Percentiles rank a stretch among this genome's conserved stretches.
Conservation (phyloP, 2,113 vertebrate species). For the Myotis brandtii region DNA sequence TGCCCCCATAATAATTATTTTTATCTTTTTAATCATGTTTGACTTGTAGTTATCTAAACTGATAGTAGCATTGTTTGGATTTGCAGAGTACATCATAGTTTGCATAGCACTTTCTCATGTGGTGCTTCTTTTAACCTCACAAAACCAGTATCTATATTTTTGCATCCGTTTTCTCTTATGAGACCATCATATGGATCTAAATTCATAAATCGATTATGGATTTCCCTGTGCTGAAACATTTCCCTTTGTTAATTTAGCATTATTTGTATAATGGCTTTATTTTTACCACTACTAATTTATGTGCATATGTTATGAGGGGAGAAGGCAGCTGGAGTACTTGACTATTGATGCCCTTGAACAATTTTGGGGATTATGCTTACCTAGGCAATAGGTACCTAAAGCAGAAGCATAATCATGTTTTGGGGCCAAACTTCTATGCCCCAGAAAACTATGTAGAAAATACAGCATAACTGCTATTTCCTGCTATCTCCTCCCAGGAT, state of each 20-base stretch:
- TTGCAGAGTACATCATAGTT: background rate
- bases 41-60: background rate
- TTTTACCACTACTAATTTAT: background rate
- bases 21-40: background rate
- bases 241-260: background rate
- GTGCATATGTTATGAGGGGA: background rate
- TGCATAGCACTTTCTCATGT: background rate
- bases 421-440: background rate
- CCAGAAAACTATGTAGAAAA: background rate
- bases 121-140: background rate
- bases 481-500: background rate
- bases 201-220: background rate
- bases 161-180: background rate
- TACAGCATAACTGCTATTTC: background rate
- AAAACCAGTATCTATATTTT: background rate
- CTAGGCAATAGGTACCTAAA: background rate
- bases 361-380: background rate
- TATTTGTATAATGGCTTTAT: background rate
- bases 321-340: background rate
- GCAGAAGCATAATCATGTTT: slow-evolving; percentile 10
- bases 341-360: background rate
- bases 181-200: background rate
- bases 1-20: background rate
- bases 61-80: background rate
- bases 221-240: background rate